phyloP scores from a whole-genome alignment of 2,113 vertebrate species.

The Spheniscus mendiculus region DNA sequence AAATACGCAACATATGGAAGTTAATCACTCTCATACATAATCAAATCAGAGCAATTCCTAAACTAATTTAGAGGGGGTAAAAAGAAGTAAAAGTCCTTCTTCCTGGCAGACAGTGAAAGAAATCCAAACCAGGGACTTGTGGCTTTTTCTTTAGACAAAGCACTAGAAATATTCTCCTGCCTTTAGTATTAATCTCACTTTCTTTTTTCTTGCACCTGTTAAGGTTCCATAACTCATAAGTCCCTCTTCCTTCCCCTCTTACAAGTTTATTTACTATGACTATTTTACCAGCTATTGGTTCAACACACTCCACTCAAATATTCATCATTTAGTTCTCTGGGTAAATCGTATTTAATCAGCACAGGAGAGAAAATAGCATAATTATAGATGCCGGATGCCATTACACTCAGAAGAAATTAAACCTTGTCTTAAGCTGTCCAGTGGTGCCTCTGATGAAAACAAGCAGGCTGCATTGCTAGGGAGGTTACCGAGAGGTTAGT shows the following conservation, averaged over 20 bases:
- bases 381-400: slow-evolving; percentile 81
- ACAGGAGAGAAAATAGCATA: slow-evolving; percentile 80
- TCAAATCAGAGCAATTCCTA: background rate
- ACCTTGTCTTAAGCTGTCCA: slow-evolving; percentile 70
- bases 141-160: background rate
- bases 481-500: slow-evolving; percentile 73
- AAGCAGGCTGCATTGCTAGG: slow-evolving; percentile 41
- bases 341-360: slow-evolving; percentile 79
- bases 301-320: slow-evolving; percentile 73
- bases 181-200: background rate
- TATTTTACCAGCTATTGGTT: slow-evolving; percentile 72
- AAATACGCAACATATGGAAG: background rate
- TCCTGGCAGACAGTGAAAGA: background rate
- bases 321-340: slow-evolving; percentile 78
- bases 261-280: slow-evolving; percentile 75
- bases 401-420: slow-evolving; percentile 80
- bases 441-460: slow-evolving; percentile 57
- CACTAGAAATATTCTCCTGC: background rate
- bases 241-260: slow-evolving; percentile 17
- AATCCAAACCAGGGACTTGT: background rate
- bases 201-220: slow-evolving; percentile 31
- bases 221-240: slow-evolving; percentile 35
- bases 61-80: background rate
- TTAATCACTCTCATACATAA: background rate
- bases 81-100: background rate